A percentile compares a stretch with the other conserved stretches of the same genome.
Evolutionary conservation across 1,140 invertebrate species (phyloP).

Genomic region (Achroia grisella): DNA sequence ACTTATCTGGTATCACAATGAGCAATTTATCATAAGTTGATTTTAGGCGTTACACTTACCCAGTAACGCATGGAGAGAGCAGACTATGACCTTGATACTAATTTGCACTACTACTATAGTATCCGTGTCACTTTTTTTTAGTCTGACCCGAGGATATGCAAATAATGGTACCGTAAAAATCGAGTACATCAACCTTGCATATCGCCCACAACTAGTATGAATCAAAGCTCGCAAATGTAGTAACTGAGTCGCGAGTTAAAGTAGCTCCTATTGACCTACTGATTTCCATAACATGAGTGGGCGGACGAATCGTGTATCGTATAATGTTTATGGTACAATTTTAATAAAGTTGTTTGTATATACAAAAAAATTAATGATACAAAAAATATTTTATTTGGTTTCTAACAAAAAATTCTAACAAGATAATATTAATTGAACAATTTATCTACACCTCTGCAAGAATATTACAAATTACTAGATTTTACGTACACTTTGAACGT

Average conservation of each 20-base stretch:
- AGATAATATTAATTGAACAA: no score
- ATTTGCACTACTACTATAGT: slow-evolving; percentile 50
- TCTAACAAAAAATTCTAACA: no score
- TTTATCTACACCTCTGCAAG: no score
- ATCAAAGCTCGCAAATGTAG: slow-evolving; percentile 49
- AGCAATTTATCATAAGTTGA: slow-evolving; percentile 68
- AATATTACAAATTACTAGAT: no score
- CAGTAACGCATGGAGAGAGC: slow-evolving; percentile 60
- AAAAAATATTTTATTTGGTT: no score
- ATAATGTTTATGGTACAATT: no score
- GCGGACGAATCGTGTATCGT: slow-evolving; percentile 15
- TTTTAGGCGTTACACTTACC: slow-evolving; percentile 71
- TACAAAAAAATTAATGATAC: no score
- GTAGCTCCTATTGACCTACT: slow-evolving; percentile 64
- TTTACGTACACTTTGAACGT: no score
- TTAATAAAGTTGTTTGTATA: no score
- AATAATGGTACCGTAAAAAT: slow-evolving; percentile 67
- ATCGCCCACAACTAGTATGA: slow-evolving; percentile 55
- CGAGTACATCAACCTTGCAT: slow-evolving; percentile 63
- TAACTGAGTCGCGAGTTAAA: slow-evolving; percentile 26
- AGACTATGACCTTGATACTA: slow-evolving; percentile 61
- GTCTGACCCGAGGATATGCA: slow-evolving; percentile 54
- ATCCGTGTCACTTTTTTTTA: slow-evolving; percentile 60
- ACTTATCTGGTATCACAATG: slow-evolving; percentile 64
- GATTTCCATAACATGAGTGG: slow-evolving; percentile 59